These are phyloP conservation scores for Thalassarche chlororhynchos DNA, from an alignment of 2,113 vertebrate species.

Conservation along the genomic window DNA sequence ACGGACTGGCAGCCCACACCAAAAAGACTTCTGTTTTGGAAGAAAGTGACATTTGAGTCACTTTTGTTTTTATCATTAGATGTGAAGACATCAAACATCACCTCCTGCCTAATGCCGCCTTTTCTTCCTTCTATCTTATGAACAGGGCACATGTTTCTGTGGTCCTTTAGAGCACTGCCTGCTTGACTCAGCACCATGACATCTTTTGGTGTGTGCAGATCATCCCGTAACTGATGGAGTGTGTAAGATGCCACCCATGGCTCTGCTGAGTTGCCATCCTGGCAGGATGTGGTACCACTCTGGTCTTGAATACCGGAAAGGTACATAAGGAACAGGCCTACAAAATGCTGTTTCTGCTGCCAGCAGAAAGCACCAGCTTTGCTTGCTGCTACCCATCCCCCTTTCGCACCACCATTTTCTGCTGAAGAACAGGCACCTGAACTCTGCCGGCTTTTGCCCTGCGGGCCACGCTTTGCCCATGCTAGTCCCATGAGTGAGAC, in stretches of 20 bases:
- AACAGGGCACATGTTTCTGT: not conserved
- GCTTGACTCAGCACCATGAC: not conserved
- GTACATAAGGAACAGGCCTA: not conserved
- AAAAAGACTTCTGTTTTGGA: slow-evolving; percentile 42
- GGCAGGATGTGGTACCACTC: not conserved
- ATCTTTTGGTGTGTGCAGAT: not conserved
- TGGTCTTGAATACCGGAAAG: not conserved
- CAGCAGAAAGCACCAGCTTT: not conserved
- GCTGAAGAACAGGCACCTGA: not conserved
- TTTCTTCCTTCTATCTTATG: not conserved
- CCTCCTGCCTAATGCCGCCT: not conserved
- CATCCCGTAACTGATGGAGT: not conserved
- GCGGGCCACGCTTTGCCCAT: not conserved
- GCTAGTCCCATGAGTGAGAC: not conserved
- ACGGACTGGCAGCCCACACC: not conserved
- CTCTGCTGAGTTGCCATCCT: not conserved
- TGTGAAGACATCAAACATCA: slow-evolving; percentile 10
- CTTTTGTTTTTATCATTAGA: slow-evolving; percentile 45
- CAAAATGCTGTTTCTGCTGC: not conserved
- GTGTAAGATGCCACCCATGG: not conserved
- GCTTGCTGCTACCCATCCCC: not conserved
- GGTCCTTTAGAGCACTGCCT: not conserved
- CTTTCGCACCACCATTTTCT: not conserved
- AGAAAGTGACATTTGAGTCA: slow-evolving; percentile 62
- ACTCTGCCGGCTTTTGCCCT: not conserved